Base-by-base conservation (phyloP, 64 coral and sea anemone species). In the Trachythela sp. region DNA sequence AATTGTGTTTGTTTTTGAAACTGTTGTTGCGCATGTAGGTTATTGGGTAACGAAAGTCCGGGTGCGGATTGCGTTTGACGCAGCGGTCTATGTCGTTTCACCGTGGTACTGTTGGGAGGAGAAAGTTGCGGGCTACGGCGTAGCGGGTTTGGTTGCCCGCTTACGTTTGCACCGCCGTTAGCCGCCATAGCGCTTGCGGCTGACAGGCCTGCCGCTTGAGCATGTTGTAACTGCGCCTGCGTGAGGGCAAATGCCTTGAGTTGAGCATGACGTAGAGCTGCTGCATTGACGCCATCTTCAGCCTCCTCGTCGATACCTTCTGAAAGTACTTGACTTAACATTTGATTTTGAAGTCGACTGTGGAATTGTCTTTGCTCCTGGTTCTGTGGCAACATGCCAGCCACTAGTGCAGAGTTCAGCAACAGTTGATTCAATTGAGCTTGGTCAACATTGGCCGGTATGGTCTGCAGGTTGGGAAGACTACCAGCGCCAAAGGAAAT, bases 271-370 rank as follows among this genome's bases (percentile, higher is more conserved):
- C 91, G 94, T n/a, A 93, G 36, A 34, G 96, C 96, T 70, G 89
- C 96, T 67, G 91, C 91, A 76, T 88, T 85, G 42, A 99, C 84
- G 71, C 88, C 92, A 67, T 88, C 87, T 41, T 95, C 93, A 36
- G 91, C 91, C 87, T 99, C 96, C 89, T 99, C 96, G 40, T 99
- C 96, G 36, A 99, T 99, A 70, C 93, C 91, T 71, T 99, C 96
- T 8, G 94, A 93, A 77, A 97, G 87, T 39, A 89, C 91, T 38
- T 99, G 88, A 88, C 88, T 99, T 39, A 91, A 49, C 56, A 85
- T 93, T n/a, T 90, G 94, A 87, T 90, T 94, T 51, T 94, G 87
- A 24, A 92, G 88, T 11, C 89, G 89, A 17, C 54, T 29, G 11
- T 85, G 31, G 30, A 95, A 88, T 24, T 94, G 92, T 51, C 52